Percentiles rank a stretch among this genome's conserved stretches.
Evolutionary conservation across 2,113 vertebrate species (phyloP).

Genomic region (Ursus arctos): DNA sequence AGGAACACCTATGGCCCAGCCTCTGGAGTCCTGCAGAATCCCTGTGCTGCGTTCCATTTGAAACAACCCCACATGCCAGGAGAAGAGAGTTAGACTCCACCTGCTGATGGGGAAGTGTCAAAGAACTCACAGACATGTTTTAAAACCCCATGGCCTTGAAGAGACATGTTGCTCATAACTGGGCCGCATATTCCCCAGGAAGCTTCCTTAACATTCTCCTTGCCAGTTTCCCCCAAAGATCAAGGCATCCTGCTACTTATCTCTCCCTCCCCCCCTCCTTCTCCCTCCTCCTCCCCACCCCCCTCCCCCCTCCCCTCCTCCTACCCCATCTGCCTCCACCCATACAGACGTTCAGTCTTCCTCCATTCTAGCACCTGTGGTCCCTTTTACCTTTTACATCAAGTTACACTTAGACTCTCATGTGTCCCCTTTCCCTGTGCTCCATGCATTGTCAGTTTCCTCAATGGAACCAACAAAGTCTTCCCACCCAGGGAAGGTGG

Average conservation of each 20-base stretch:
- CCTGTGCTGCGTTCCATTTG: background rate
- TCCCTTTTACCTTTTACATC: background rate
- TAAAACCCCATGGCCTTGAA: background rate
- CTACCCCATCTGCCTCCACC: background rate
- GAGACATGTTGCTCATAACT: background rate
- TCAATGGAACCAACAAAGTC: background rate
- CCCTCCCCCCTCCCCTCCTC: too few relatives aligned
- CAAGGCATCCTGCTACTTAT: background rate
- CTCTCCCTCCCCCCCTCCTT: too few relatives aligned
- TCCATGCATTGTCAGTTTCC: background rate
- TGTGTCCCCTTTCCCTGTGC: accelerated
- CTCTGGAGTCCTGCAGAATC: background rate
- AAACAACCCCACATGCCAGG: background rate
- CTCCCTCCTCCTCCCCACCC: background rate
- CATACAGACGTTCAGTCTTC: background rate
- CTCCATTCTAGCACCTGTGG: background rate
- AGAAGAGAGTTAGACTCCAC: background rate
- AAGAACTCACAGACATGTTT: background rate
- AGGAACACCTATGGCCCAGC: background rate
- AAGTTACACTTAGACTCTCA: background rate
- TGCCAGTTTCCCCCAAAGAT: background rate
- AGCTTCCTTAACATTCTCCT: background rate
- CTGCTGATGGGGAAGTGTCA: background rate
- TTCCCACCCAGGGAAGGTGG: background rate
- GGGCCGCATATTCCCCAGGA: background rate